Conservation (phyloP, 35 echinoderm and acorn worm species). For the Lytechinus pictus region DNA sequence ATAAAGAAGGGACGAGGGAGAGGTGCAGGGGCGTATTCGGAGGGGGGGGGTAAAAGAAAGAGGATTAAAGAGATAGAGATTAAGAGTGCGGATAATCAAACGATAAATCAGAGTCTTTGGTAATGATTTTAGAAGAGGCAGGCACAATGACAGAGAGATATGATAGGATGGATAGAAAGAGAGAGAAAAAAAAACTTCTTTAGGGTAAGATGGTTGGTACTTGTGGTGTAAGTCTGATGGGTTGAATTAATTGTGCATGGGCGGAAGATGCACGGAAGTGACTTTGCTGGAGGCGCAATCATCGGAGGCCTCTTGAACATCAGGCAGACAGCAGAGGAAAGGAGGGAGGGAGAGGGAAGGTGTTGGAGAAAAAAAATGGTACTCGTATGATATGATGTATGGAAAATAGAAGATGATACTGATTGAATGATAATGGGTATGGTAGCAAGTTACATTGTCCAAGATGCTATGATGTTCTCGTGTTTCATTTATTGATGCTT, state of each 20-base stretch:
- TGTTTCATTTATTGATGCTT: neutral
- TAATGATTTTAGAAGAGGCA: neutral
- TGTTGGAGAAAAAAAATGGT: neutral
- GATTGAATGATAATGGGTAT: neutral
- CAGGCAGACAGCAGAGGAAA: neutral
- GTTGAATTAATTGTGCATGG: conserved; percentile 15
- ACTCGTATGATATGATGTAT: neutral
- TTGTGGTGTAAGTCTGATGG: conserved; percentile 3
- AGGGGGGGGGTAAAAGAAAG: neutral
- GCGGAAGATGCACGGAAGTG: conserved; percentile 28
- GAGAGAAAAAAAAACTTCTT: neutral
- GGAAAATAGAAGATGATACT: neutral
- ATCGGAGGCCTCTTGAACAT: neutral
- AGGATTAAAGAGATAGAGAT: neutral
- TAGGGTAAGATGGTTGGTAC: neutral
- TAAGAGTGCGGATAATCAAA: too few relatives aligned
- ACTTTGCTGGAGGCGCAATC: neutral
- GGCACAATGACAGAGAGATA: neutral
- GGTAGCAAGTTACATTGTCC: neutral
- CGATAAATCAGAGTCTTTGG: too few relatives aligned
- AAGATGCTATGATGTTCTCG: neutral
- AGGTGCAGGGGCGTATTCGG: neutral
- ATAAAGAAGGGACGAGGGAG: neutral
- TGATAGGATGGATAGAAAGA: neutral
- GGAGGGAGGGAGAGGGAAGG: neutral